Base-by-base conservation (phyloP, 2,888 invertebrate species). In the Helobdella robusta region DNA sequence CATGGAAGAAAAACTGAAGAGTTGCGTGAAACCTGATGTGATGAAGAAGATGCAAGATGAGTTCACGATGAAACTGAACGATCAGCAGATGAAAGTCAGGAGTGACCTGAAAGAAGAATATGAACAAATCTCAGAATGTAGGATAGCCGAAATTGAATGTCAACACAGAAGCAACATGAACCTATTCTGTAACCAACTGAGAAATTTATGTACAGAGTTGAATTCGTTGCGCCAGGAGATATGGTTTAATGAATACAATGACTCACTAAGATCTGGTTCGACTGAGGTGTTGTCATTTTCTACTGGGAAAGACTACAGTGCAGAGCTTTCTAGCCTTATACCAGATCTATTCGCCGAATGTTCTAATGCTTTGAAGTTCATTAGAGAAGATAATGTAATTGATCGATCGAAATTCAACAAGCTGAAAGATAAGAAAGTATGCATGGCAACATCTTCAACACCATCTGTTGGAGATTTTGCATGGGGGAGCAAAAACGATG, bases 61-160 rank as follows among this genome's bases (percentile, higher is more conserved):
- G 18, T 56, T 56, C 25, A 56, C 32, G 6, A 32, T 30, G 28
- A 56, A 56, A 56, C 56, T 30, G 8, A 56, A n/a, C 30, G 56
- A 56, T n/a, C 28, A 30, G 32, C 8, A 5, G 1, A 32, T 56
- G n/a, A n/a, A 30, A n/a, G 8, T 67, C 25, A 68, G 68, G 46
- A 44, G 54, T 25, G 60, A 67, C 59, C 63, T 69, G 76, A 50
- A 56, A 18, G 61, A 64, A 25, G 46, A 58, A 20, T 61, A 67
- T 46, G 67, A 68, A n/a, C 58, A 52, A 28, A 30, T 25, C n/a
- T 32, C n/a, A 30, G 56, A 4, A 6, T 11, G 4, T 56, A n/a
- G n/a, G 1, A 4, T 56, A 28, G 4, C 20, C 5, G 28, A 6
- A 8, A 1, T 56, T 56, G 56, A 56, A 32, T 30, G 6, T 25